These are phyloP conservation scores for Arvicola amphibius DNA, from an alignment of 2,797 vertebrate species.

Conservation along the genomic window DNA sequence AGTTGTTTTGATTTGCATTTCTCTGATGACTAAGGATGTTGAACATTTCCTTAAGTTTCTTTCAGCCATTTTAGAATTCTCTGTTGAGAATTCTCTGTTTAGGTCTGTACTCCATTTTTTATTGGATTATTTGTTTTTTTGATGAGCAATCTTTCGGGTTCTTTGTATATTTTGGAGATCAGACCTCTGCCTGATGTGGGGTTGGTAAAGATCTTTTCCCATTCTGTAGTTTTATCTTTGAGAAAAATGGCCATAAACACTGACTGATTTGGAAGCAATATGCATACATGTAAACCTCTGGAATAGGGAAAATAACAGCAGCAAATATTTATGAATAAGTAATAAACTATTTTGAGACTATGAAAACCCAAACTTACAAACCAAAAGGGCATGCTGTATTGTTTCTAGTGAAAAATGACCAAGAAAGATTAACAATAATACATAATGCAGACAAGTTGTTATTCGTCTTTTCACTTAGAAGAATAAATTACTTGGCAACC, in stretches of 20 bases:
- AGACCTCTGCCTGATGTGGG: too few relatives aligned
- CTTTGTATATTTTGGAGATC: too few relatives aligned
- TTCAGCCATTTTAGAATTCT: too few relatives aligned
- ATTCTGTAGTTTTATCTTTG: too few relatives aligned
- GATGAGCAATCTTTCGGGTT: too few relatives aligned
- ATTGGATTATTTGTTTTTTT: too few relatives aligned
- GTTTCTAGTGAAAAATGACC: background rate
- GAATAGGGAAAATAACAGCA: background rate
- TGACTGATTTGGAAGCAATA: background rate
- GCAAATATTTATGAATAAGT: background rate
- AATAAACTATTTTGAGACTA: background rate
- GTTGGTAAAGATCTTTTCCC: too few relatives aligned
- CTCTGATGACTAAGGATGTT: too few relatives aligned
- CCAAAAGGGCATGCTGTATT: background rate
- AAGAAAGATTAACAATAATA: slow-evolving; percentile 4
- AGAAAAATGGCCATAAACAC: background rate
- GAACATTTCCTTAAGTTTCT: too few relatives aligned
- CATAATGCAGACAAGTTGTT: background rate
- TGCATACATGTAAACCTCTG: background rate
- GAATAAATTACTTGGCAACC: slow-evolving; percentile 40
- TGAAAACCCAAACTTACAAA: background rate
- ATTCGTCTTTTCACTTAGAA: background rate
- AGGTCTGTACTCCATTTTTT: too few relatives aligned
- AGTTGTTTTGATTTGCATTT: too few relatives aligned
- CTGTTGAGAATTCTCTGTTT: too few relatives aligned